phyloP scores from a whole-genome alignment of 2,113 vertebrate species.

The Promerops cafer region DNA sequence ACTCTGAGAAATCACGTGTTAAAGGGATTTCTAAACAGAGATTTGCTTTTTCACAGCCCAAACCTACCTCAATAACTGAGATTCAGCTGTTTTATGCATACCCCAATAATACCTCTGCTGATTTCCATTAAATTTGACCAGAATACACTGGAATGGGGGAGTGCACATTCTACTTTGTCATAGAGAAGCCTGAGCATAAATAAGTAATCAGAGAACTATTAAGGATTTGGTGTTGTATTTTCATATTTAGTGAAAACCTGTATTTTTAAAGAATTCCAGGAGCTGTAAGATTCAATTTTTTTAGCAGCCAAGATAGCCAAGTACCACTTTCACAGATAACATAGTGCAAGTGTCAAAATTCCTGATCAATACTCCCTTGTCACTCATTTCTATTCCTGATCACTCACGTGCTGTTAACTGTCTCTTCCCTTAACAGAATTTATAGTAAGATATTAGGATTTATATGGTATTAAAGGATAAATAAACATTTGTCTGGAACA shows the following conservation, averaged over 20 bases:
- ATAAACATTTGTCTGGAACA: not conserved
- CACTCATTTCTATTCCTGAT: not conserved
- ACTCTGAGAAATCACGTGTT: not conserved
- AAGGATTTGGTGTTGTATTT: not conserved
- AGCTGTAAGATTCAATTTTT: not conserved
- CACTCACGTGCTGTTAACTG: not conserved
- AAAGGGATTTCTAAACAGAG: not conserved
- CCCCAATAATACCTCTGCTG: not conserved
- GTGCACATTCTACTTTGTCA: not conserved
- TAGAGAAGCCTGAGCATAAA: not conserved
- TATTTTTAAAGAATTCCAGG: not conserved
- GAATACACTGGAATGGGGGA: fast-evolving
- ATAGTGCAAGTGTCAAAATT: not conserved
- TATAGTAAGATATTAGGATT: not conserved
- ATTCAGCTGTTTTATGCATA: not conserved
- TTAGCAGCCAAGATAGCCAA: not conserved
- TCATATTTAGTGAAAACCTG: not conserved
- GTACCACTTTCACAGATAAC: not conserved
- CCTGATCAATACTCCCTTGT: not conserved
- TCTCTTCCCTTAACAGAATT: not conserved
- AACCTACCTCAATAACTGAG: not conserved
- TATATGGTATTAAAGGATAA: not conserved
- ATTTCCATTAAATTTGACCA: not conserved
- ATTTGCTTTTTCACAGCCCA: not conserved
- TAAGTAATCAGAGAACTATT: not conserved